These are phyloP conservation scores for Aurelia sp. DNA, from an alignment of 30 jellyfish, hydroid and myxozoan species.

Conservation along the genomic window DNA sequence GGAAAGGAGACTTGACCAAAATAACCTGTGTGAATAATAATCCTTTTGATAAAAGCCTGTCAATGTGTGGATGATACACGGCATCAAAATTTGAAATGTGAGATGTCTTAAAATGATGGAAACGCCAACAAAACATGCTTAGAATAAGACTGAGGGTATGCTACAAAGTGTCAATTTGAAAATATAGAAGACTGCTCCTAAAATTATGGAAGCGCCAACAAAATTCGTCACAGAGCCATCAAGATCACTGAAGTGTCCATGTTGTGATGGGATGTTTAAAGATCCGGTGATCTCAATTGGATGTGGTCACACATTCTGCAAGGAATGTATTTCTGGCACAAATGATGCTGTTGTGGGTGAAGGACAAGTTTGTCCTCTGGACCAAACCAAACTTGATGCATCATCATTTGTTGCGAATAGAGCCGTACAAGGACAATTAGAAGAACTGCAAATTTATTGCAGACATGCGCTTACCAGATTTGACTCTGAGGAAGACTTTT, in stretches of 20 bases:
- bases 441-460: slow-evolving; percentile 81
- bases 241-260: slow-evolving; percentile 82
- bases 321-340: slow-evolving; percentile 38
- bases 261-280: slow-evolving; percentile 70
- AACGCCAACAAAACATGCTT: too few species aligned
- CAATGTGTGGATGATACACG: too few species aligned
- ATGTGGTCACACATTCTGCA: slow-evolving; percentile 94
- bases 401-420: slow-evolving; percentile 72
- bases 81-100: too few species aligned
- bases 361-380: slow-evolving; percentile 68
- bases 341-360: slow-evolving; percentile 4
- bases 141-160: too few species aligned
- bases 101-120: too few species aligned
- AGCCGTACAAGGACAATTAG: slow-evolving; percentile 90
- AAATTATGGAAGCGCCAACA: slow-evolving; percentile 63
- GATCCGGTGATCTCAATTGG: slow-evolving; percentile 87
- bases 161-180: too few species aligned
- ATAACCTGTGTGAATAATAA: too few species aligned
- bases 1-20: too few species aligned
- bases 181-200: too few species aligned
- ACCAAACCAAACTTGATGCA: slow-evolving; percentile 42
- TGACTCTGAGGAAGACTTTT: slow-evolving; percentile 89
- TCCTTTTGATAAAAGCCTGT: too few species aligned
- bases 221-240: slow-evolving; percentile 89
- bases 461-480: slow-evolving; percentile 74